Conservation (phyloP, 2,113 vertebrate genomes). For the Tragulus kanchil region DNA sequence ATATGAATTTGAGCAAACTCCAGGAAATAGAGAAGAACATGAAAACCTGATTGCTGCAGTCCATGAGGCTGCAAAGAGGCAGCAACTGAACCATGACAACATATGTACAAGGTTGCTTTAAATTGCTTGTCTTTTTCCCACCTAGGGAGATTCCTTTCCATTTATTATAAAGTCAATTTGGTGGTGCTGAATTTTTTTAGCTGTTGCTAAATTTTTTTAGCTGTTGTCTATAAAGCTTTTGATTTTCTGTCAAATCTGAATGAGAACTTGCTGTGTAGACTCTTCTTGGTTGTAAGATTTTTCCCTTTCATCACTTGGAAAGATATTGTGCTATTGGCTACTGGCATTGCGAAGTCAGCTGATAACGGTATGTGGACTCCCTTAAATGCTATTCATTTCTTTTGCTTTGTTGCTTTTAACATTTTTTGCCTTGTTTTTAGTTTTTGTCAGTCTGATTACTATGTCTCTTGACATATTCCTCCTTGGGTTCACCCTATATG, state of each 20-base stretch:
- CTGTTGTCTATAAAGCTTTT: neutral
- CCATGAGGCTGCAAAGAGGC: neutral
- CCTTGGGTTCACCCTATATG: neutral
- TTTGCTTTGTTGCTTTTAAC: neutral
- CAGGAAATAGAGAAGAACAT: neutral
- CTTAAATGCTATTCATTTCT: neutral
- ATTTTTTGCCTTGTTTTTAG: neutral
- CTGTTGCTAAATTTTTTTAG: neutral
- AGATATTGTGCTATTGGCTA: neutral
- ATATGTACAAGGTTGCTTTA: neutral
- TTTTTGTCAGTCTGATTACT: neutral
- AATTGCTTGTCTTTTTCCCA: neutral
- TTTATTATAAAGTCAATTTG: neutral
- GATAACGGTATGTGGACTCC: neutral
- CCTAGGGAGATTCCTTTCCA: neutral
- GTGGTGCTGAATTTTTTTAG: neutral
- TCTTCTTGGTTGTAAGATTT: neutral
- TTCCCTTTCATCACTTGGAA: neutral
- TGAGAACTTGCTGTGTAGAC: neutral
- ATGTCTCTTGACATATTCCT: neutral
- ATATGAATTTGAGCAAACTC: neutral
- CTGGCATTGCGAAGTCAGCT: neutral
- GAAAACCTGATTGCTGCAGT: neutral
- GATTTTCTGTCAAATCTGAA: neutral
- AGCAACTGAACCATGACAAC: neutral